A percentile compares a stretch with the other conserved stretches of the same genome.
These are phyloP conservation scores for Paradoxurus hermaphroditus DNA, from an alignment of 2,113 vertebrate genomes.

Conservation along the genomic window DNA sequence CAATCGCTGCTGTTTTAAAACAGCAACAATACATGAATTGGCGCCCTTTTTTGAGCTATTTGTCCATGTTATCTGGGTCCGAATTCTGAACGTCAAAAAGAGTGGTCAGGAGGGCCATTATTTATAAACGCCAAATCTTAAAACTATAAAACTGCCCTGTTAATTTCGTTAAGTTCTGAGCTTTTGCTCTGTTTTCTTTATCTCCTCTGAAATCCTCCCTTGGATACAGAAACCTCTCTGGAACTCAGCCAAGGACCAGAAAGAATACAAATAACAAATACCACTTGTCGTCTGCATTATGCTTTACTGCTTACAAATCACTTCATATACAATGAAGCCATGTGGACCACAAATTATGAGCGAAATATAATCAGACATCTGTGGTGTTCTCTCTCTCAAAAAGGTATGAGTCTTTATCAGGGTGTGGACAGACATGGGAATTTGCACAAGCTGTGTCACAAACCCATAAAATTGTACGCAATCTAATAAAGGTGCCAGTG, in stretches of 20 bases:
- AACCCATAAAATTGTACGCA: neutral
- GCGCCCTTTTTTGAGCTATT: neutral
- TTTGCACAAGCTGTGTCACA: neutral
- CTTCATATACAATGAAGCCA: neutral
- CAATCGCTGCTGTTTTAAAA: neutral
- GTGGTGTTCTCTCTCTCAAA: neutral
- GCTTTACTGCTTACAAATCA: neutral
- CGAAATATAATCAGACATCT: neutral
- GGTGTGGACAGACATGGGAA: neutral
- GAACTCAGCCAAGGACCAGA: neutral
- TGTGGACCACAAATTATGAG: neutral
- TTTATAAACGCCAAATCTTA: neutral
- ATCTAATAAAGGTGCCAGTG: neutral
- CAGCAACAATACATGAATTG: neutral
- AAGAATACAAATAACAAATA: slow-evolving; percentile 18
- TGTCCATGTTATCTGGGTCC: neutral
- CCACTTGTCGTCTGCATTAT: neutral
- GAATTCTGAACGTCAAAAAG: slow-evolving; percentile 3
- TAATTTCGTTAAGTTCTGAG: neutral
- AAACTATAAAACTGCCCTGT: neutral
- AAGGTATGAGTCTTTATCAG: neutral
- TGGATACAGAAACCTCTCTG: neutral
- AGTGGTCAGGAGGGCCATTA: neutral
- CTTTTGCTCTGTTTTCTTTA: neutral
- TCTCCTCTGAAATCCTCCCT: slow-evolving; percentile 18